Base-by-base conservation (phyloP, 2,888 invertebrate species). In the Hydriomena furcata region DNA sequence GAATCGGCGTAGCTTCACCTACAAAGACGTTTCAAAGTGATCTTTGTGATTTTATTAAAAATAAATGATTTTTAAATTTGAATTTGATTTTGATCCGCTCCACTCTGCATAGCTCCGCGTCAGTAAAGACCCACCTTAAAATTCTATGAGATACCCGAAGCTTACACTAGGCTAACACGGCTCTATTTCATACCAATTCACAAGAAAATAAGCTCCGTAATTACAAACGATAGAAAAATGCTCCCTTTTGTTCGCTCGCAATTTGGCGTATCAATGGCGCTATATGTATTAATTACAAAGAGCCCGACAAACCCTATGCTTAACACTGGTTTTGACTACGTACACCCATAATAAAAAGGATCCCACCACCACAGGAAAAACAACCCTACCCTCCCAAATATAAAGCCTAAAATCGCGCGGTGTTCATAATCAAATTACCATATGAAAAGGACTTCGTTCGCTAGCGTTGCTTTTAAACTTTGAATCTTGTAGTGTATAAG, bases 211-310 rank as follows among this genome's bases (percentile, higher is more conserved):
- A 24, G 20, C 44, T 37, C n/a, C 12, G 5, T 41, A 44, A 50
- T 45, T 6, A 30, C 12, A 24, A 34, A 40, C 32, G 31, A 11
- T 30, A 25, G 31, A 40, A 38, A 58, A 57, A 49, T 31, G 32
- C 36, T 24, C 24, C 41, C 41, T 11, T 49, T 55, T 60, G 55
- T 60, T 27, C 55, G 46, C 51, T 71, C 76, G 71, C 79, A 82
- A 86, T 85, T 84, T 73, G 79, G 73, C 79, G 74, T 86, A 82
- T 86, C 84, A 87, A 86, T 87, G 74, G 79, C 82, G 78, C 76
- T 72, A 73, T 76, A 83, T 82, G 79, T 89, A 86, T 87, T 85
- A 84, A 85, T 89, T 88, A 86, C 87, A 85, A 84, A 84, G 81
- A 69, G 66, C 3, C 84, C 82, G 82, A 70, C 79, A 78, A 42